These are phyloP conservation scores for Rhopalosiphum nymphaeae DNA, from an alignment of 2,888 invertebrate genomes.

Conservation along the genomic window DNA sequence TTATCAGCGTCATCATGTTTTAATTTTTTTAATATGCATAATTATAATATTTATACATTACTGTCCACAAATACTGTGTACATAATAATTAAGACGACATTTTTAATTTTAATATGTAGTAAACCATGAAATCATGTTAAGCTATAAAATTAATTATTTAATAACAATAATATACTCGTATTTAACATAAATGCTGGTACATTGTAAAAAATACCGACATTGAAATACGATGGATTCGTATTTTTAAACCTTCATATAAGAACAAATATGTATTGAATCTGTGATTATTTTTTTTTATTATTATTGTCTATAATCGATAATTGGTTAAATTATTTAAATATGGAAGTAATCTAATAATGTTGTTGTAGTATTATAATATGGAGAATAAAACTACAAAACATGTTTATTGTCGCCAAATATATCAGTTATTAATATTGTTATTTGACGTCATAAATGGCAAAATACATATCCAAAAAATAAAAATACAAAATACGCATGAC, in stretches of 20 bases:
- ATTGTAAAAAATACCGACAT: too few relatives aligned
- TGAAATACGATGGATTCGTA: too few relatives aligned
- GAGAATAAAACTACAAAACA: background rate
- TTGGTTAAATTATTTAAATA: background rate
- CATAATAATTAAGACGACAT: background rate
- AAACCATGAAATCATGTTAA: too few relatives aligned
- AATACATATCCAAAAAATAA: background rate
- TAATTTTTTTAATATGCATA: background rate
- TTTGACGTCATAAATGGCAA: background rate
- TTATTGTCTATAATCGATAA: background rate
- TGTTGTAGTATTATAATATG: background rate
- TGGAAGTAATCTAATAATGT: background rate
- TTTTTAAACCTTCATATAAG: too few relatives aligned
- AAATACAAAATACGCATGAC: slow-evolving; percentile 2
- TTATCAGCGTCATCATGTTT: background rate
- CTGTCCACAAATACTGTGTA: background rate
- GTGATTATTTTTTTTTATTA: too few relatives aligned
- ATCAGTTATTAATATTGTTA: background rate
- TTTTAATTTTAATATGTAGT: background rate
- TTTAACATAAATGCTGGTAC: too few relatives aligned
- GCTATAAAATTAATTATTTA: too few relatives aligned
- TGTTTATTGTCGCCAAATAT: background rate
- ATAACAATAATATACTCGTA: too few relatives aligned
- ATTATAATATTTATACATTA: background rate
- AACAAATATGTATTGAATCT: too few relatives aligned